Evolutionary conservation across 2,888 invertebrate species (phyloP), one percentile per base, ranked within the genome.

Genomic region (Meteorus colon): DNA sequence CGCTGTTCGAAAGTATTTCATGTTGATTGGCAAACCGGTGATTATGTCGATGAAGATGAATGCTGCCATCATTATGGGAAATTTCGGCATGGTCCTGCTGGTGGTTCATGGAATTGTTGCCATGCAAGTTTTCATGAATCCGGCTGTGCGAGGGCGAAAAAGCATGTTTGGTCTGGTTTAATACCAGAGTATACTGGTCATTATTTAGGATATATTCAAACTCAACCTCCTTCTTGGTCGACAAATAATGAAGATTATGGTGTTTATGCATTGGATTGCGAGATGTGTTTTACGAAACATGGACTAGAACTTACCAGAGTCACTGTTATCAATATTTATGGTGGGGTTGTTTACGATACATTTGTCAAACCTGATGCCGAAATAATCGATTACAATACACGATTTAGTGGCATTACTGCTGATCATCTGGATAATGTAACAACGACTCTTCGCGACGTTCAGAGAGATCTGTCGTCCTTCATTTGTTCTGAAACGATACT

Each of bases 1-100:
- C 92, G 96, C 75, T 96, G 96, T 90, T 92, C 92, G 78, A 93
- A 92, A 82, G 91, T 91, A 65, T 98, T 96, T 89, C 91, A 92
- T 83, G 93, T 96, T 77, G 92, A 93, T 80, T 66, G 73, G 0
- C 91, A 92, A 37, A 92, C 93, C 78, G 95, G 95, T 41, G 93
- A 94, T 85, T 96, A 96, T 87, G 16, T 82, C 0, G n/a, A 45
- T 12, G 74, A 92, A 65, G 96, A 96, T 80, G 91, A 92, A 75
- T 99, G 99, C 90, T 87, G 91, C 24, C 96, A 96, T 88, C 99
- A 99, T 88, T 96, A 96, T 95, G 98, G 98, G 29, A 95, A 95
- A 83, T 90, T 94, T 34, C 91, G 91, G 65, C 89, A 90, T 31
- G 75, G 79, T 4, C 77, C 76, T 10, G 81, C 82, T 73, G 77